phyloP scores from a whole-genome alignment of 1,140 invertebrate genomes.

The Daktulosphaira vitifoliae region DNA sequence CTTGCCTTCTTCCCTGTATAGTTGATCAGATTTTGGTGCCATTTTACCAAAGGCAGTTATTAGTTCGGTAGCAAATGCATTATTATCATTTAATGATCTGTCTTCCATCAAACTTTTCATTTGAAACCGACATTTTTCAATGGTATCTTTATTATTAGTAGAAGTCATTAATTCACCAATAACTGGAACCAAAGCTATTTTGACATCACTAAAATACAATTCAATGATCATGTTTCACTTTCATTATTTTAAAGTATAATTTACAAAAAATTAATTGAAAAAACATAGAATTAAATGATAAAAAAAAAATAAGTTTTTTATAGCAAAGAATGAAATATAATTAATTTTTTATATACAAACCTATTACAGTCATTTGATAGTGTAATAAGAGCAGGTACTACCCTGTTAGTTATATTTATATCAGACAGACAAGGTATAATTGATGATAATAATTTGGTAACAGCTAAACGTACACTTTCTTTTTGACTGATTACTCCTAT shows the following conservation, averaged over 20 bases:
- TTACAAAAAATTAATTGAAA: no score
- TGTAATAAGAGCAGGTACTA: slow-evolving; percentile 61
- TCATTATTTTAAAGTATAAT: no score
- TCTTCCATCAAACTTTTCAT: slow-evolving; percentile 58
- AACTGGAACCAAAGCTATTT: slow-evolving; percentile 55
- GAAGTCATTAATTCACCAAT: slow-evolving; percentile 57
- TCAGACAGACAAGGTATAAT: slow-evolving; percentile 52
- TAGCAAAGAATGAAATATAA: no score
- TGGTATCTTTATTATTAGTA: slow-evolving; percentile 48
- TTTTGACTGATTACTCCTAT: slow-evolving; percentile 57
- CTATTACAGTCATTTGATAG: slow-evolving; percentile 60
- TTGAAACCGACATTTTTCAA: slow-evolving; percentile 61
- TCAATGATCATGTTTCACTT: no score
- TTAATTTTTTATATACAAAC: no score
- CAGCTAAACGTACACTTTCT: slow-evolving; percentile 50
- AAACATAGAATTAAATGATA: no score
- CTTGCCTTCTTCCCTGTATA: slow-evolving; percentile 52
- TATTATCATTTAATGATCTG: slow-evolving; percentile 44
- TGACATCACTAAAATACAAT: slow-evolving; percentile 49
- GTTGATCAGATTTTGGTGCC: slow-evolving; percentile 47
- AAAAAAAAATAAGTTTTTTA: no score
- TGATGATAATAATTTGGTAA: slow-evolving; percentile 53
- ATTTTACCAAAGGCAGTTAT: slow-evolving; percentile 48
- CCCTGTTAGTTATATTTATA: slow-evolving; percentile 49
- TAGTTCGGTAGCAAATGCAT: slow-evolving; percentile 45